phyloP scores from a whole-genome alignment of 2,888 invertebrate species.

The Anoplius nigerrimus region DNA sequence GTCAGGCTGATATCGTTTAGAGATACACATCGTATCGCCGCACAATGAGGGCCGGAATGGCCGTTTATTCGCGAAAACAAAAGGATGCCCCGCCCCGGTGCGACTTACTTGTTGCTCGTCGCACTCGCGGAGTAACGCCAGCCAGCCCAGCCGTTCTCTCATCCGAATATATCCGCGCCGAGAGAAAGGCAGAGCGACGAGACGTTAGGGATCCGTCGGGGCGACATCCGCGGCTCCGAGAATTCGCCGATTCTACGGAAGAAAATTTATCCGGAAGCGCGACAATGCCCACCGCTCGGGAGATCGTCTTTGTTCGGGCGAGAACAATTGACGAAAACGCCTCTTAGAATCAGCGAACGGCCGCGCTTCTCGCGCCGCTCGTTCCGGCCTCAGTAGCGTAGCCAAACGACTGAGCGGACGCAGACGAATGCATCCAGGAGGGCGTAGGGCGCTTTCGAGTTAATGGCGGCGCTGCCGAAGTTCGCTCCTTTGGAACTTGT shows the following conservation, averaged over 20 bases:
- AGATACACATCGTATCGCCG: slow-evolving; percentile 35
- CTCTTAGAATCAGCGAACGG: slow-evolving; percentile 46
- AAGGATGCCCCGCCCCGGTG: slow-evolving; percentile 27
- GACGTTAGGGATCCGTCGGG: background rate
- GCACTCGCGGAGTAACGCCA: slow-evolving; percentile 1
- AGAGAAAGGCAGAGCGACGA: slow-evolving; percentile 9
- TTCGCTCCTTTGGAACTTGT: too few species aligned
- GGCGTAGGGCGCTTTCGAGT: too few species aligned
- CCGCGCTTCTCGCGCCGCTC: slow-evolving; percentile 16
- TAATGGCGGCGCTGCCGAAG: too few species aligned
- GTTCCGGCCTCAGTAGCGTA: slow-evolving; percentile 17
- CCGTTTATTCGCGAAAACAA: slow-evolving; percentile 51
- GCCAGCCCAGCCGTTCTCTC: slow-evolving; percentile 19
- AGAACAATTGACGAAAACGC: slow-evolving; percentile 54
- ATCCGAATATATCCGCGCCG: background rate
- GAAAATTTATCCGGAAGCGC: slow-evolving; percentile 50
- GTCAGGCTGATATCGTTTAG: slow-evolving; percentile 46
- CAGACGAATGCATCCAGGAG: background rate
- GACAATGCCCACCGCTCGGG: slow-evolving; percentile 46
- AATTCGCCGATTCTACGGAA: slow-evolving; percentile 43
- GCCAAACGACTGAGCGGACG: slow-evolving; percentile 6
- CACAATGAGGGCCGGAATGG: slow-evolving; percentile 32
- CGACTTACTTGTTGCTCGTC: slow-evolving; percentile 54
- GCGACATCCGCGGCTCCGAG: background rate
- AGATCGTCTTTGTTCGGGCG: slow-evolving; percentile 47